phyloP scores from a whole-genome alignment of 2,888 invertebrate species.

The Hermaeophaga mercurialis region DNA sequence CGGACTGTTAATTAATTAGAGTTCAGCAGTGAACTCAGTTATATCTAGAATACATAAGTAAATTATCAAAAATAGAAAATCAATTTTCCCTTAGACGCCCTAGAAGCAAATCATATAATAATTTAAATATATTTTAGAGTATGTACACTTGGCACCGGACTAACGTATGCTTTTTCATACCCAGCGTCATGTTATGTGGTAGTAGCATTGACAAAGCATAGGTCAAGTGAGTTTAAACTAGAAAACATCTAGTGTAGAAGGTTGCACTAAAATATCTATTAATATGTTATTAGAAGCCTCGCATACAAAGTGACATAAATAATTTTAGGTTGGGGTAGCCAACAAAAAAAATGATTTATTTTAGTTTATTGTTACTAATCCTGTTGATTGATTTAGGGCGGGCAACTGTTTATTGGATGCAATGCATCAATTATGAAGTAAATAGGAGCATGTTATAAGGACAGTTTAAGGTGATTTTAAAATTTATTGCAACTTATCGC shows the following conservation, averaged over 20 bases:
- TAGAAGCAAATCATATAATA: too few species aligned
- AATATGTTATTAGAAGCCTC: conserved; percentile 23
- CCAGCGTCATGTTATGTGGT: conserved; percentile 26
- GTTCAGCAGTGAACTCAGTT: too few species aligned
- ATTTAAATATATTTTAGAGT: background rate
- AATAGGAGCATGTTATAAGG: too few species aligned
- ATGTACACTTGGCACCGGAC: background rate
- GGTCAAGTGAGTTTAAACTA: conserved; percentile 37
- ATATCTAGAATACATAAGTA: too few species aligned
- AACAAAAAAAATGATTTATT: conserved; percentile 14
- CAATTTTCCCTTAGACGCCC: too few species aligned
- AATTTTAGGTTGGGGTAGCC: conserved; percentile 17
- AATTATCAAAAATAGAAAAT: too few species aligned
- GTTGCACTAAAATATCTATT: conserved; percentile 29
- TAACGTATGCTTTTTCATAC: conserved; percentile 28
- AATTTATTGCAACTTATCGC: too few species aligned
- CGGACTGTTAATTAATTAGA: too few species aligned
- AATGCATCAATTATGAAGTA: background rate
- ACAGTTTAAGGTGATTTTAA: too few species aligned
- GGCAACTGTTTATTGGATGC: background rate
- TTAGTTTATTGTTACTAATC: background rate
- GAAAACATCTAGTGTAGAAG: conserved; percentile 33
- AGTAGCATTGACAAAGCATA: conserved; percentile 34
- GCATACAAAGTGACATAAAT: conserved; percentile 25
- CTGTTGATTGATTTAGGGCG: background rate